Evolutionary conservation across 2,113 vertebrate species (phyloP), one percentile per base, ranked within the genome.

Genomic region (Crotalus horridus): DNA sequence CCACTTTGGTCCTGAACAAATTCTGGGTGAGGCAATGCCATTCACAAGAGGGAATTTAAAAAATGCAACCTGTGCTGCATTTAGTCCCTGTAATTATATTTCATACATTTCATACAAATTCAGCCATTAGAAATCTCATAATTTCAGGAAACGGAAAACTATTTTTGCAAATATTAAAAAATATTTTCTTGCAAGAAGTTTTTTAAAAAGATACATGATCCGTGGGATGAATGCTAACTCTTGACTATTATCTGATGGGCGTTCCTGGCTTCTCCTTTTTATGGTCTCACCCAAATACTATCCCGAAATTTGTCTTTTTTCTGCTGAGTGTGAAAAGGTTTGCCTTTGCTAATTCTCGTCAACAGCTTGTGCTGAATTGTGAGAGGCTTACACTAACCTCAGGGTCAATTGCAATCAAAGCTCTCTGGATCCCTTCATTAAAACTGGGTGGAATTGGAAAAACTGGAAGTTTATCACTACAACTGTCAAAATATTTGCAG

Each of bases 11-110:
- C 95, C 95, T 92, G 93, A 96, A 95, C 94, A 94, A 92, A 96
- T 94, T 94, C 54, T 87, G 91, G 95, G 96, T 96, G 95, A 96
- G 91, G 95, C 95, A 94, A 96, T 95, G 94, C 93, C 93, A 91
- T 92, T 96, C 59, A 89, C 89, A 92, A 23, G 3, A 53, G 92
- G 95, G 93, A 96, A 0, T 0, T 91, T 61, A 93, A 89, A 94
- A 29, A 95, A 92, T 92, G 93, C 94, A 92, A 92, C 33, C 93
- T 88, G 90, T 81, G 23, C 48, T 95, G 95, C 92, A 94, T 91
- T 13, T 90, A 33, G 86, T 93, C 94, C 89, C 91, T 93, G 55
- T 91, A 94, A 94, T 94, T 94, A 94, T 64, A 94, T 91, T 95
- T 48, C 48, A 48, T 48, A 51, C 48, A 51, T 51, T 51, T 51